Base-by-base conservation (phyloP, 2,888 invertebrate species). In the Caenorhabditis sulstoni region DNA sequence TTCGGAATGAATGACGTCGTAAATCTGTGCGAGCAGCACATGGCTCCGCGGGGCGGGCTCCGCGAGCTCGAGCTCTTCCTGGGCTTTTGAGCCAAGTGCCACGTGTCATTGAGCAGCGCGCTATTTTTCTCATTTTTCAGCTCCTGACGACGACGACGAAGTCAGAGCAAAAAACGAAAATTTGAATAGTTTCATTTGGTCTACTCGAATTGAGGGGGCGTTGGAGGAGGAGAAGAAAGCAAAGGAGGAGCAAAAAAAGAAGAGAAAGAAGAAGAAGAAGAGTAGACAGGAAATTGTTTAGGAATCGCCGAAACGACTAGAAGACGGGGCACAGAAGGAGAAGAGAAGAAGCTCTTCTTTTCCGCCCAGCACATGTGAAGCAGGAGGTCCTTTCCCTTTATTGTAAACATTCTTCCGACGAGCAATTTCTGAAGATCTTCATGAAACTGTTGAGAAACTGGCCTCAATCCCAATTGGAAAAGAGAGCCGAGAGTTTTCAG, bases 251-350 rank as follows among this genome's bases (percentile, higher is more conserved):
- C 7, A 11, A 35, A 14, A 35, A 53, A 45, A 44, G 58, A 41
- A 39, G 23, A 37, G n/a, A 20, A 16, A 20, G 47, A n/a, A 11
- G 62, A 20, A 61, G 62, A 62, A 57, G 29, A 50, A 50, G 50
- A 20, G 50, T 44, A 58, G 71, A 71, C 71, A 71, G 71, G 71
- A 71, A 71, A 71, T 71, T 71, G 71, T 71, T 71, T 71, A 71
- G 71, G 71, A 71, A 71, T 71, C 71, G 50, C 37, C 58, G 50
- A 52, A 39, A 37, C 35, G 23, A 16, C 37, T n/a, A 11, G 39
- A 44, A 39, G 57, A 41, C 14, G 29, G 4, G 4, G 7, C 29
- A 29, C 29, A 29, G 29, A 3, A 29, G 29, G 4, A 29, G 29
- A 29, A 29, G 29, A 29, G 7, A 7, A 29, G 7, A 29, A n/a